A percentile compares a stretch with the other conserved stretches of the same genome.
Conservation (phyloP, 2,113 vertebrate genomes). For the Blennius ocellaris region DNA sequence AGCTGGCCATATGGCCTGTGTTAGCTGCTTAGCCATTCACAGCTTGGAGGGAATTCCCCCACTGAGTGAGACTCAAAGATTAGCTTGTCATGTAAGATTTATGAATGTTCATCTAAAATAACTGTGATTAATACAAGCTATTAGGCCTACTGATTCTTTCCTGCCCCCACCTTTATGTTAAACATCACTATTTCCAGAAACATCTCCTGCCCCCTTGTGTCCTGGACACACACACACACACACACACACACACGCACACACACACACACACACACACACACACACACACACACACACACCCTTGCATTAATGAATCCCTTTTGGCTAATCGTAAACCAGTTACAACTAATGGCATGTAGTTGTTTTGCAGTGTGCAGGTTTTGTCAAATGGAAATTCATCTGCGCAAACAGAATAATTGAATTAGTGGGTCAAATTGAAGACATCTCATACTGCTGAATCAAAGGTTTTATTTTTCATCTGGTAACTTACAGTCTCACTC, state of each 20-base stretch:
- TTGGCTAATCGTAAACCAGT: neutral
- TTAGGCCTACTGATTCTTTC: conserved; percentile 41
- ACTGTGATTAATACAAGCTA: conserved; percentile 73
- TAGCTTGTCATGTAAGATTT: conserved; percentile 68
- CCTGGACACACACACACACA: conserved; percentile 18
- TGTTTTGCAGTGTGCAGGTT: no score
- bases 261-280: neutral
- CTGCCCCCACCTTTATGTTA: conserved; percentile 38
- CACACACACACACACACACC: conserved; percentile 24
- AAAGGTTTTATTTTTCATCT: no score
- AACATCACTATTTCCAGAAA: conserved; percentile 38
- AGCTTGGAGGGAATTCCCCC: conserved; percentile 47
- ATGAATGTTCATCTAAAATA: conserved; percentile 72
- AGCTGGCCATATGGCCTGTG: conserved; percentile 27
- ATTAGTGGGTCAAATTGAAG: no score
- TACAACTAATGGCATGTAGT: neutral
- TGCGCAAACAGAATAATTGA: no score
- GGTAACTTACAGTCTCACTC: no score
- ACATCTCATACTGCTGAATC: no score
- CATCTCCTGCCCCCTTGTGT: neutral
- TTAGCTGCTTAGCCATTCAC: conserved; percentile 37
- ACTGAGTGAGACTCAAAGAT: conserved; percentile 49
- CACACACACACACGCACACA: conserved; percentile 11
- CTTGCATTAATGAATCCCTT: neutral
- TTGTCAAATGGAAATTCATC: no score